Conservation (phyloP, 1,140 invertebrate genomes). For the Euwallacea fornicatus region DNA sequence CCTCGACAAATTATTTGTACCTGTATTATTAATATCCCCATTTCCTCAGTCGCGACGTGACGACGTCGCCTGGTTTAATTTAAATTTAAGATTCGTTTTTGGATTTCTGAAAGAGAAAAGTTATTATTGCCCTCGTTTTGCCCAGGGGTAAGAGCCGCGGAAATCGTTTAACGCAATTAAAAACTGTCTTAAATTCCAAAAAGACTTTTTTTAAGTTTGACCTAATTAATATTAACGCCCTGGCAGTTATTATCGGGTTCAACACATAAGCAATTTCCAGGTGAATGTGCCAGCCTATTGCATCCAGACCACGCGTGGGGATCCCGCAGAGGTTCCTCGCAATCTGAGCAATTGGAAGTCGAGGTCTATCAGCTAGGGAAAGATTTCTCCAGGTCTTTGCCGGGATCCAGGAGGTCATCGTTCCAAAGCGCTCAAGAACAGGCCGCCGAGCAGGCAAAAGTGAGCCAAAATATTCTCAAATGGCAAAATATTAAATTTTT, state of each 20-base stretch:
- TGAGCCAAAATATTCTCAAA: no score
- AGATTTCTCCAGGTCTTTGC: slow-evolving; percentile 81
- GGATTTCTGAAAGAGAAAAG: slow-evolving; percentile 1
- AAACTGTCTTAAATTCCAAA: background rate
- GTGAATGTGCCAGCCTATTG: slow-evolving; percentile 69
- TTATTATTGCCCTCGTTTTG: background rate
- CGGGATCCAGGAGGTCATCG: slow-evolving; percentile 78
- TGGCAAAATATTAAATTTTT: background rate
- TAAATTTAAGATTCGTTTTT: background rate
- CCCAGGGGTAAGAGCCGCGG: background rate
- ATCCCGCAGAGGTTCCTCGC: slow-evolving; percentile 78
- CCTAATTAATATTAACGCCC: background rate
- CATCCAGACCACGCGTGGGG: slow-evolving; percentile 85
- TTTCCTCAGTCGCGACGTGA: no score
- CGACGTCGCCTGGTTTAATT: background rate
- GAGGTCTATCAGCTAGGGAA: slow-evolving; percentile 82
- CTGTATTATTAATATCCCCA: no score
- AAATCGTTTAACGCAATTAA: background rate
- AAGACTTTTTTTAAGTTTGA: background rate
- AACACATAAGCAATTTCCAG: slow-evolving; percentile 36
- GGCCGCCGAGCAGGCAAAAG: slow-evolving; percentile 49
- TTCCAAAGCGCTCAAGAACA: slow-evolving; percentile 69
- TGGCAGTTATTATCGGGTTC: background rate
- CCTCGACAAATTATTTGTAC: no score
- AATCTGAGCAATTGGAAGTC: slow-evolving; percentile 81